Conservation (phyloP, 2,113 vertebrate genomes). For the Malurus alboscapulatus region DNA sequence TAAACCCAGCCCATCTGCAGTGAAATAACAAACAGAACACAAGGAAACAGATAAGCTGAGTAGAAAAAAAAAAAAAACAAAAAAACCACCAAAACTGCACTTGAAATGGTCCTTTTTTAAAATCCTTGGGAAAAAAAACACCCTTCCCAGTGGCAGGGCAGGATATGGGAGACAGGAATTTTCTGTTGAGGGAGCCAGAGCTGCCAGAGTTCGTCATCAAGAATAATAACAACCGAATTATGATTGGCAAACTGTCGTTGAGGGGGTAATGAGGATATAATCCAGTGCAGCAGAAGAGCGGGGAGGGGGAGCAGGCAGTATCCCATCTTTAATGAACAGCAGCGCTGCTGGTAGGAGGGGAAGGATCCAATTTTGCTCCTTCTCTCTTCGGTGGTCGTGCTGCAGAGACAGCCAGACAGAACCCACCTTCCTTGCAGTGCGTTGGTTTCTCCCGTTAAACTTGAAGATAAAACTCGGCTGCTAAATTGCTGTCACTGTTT, state of each 20-base stretch:
- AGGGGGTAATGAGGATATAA: slow-evolving; percentile 30
- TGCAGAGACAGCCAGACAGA: neutral
- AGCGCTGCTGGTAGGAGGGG: neutral
- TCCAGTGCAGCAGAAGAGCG: slow-evolving; percentile 18
- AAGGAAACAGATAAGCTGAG: neutral
- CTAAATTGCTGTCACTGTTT: slow-evolving; percentile 9
- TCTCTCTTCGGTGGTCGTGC: neutral
- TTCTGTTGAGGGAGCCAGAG: neutral
- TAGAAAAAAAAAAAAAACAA: neutral
- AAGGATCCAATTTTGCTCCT: neutral
- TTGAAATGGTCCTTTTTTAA: neutral
- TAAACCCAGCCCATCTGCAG: neutral
- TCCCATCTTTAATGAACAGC: neutral
- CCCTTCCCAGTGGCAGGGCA: neutral
- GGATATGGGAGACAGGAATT: slow-evolving; percentile 1
- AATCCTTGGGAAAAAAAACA: neutral
- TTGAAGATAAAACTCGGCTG: slow-evolving; percentile 17
- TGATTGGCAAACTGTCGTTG: slow-evolving; percentile 58
- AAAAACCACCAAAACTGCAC: neutral
- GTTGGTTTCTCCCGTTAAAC: slow-evolving; percentile 8
- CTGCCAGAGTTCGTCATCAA: slow-evolving; percentile 52
- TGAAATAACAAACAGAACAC: neutral
- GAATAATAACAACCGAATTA: slow-evolving; percentile 42
- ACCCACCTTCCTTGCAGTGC: neutral
- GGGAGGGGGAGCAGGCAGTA: neutral